A percentile compares a stretch with the other conserved stretches of the same genome.
These are phyloP conservation scores for Prolemur simus DNA, from an alignment of 2,113 vertebrate species.

Conservation along the genomic window DNA sequence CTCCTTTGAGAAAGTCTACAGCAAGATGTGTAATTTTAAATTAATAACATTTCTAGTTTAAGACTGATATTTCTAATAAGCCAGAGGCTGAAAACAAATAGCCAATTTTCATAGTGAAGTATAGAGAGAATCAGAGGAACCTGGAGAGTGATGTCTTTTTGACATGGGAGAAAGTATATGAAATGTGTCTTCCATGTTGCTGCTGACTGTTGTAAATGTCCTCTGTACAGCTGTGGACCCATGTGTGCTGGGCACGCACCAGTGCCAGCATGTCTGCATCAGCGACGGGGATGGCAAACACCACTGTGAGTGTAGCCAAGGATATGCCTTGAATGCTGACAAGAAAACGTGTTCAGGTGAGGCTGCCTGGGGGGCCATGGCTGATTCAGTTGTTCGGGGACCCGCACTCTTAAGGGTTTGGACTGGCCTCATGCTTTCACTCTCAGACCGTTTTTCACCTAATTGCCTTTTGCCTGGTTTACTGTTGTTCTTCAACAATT, in stretches of 20 bases:
- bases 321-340: constrained; percentile 89
- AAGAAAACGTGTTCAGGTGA: constrained; percentile 91
- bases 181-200: fast-evolving
- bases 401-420: fast-evolving
- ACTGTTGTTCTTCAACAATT: neutral
- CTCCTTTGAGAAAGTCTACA: neutral
- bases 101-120: neutral
- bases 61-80: neutral
- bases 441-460: neutral
- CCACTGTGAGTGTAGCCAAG: constrained; percentile 90
- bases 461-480: neutral
- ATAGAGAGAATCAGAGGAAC: neutral
- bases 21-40: neutral
- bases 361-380: neutral
- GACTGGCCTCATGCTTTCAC: neutral
- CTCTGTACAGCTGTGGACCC: constrained; percentile 84
- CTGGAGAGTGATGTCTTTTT: neutral
- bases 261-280: constrained; percentile 92
- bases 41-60: neutral
- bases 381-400: neutral
- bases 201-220: neutral
- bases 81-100: neutral
- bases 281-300: constrained; percentile 82
- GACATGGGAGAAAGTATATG: neutral
- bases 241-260: constrained; percentile 86